Evolutionary conservation across 2,797 vertebrate species (phyloP).

Genomic region (Triplophysa yarkandensis): DNA sequence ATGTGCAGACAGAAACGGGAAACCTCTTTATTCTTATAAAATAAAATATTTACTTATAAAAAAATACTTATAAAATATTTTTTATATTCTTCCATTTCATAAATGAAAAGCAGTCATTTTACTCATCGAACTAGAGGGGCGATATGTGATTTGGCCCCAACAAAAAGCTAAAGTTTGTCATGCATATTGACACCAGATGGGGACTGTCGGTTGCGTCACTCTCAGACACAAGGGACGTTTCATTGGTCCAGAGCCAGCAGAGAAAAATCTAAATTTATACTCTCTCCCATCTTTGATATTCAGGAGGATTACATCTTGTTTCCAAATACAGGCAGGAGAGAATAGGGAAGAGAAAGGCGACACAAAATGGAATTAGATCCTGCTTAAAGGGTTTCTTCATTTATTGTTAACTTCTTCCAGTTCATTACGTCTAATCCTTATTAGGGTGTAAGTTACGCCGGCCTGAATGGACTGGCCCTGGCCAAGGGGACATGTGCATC

Average conservation of each 20-base stretch:
- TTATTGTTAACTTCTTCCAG: conserved; percentile 98
- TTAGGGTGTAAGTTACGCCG: conserved; percentile 84
- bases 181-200: conserved; percentile 79
- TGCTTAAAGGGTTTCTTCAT: conserved; percentile 86
- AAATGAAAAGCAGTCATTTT: neutral
- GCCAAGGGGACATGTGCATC: conserved; percentile 85
- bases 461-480: conserved; percentile 81
- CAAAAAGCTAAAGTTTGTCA: conserved; percentile 53
- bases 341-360: conserved; percentile 71
- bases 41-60: too few species aligned
- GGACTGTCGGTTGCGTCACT: conserved; percentile 59
- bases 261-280: conserved; percentile 95
- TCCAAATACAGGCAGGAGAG: conserved; percentile 81
- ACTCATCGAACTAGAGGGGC: neutral
- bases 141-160: conserved; percentile 3
- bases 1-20: too few species aligned
- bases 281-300: conserved; percentile 95
- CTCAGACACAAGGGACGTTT: conserved; percentile 64
- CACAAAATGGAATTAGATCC: conserved; percentile 88
- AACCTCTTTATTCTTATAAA: too few species aligned
- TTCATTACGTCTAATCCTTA: conserved; percentile 98
- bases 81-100: neutral
- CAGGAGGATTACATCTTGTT: conserved; percentile 98
- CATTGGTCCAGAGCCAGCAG: conserved; percentile 80
- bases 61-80: too few species aligned